These are phyloP conservation scores for Coluber constrictor DNA, from an alignment of 2,797 vertebrate species.

Conservation along the genomic window DNA sequence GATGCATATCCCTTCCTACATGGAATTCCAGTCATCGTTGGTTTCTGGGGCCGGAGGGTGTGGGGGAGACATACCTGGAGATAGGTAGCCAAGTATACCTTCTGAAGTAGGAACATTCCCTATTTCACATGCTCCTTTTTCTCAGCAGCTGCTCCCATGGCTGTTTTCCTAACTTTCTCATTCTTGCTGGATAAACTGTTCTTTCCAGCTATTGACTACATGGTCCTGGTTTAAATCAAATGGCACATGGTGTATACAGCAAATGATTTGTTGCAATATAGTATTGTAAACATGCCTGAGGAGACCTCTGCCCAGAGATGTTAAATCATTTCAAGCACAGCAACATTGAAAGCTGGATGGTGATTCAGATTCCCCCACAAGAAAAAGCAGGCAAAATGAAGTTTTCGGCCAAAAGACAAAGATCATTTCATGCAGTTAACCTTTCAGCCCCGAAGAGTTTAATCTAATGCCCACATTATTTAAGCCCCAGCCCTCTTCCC, in stretches of 20 bases:
- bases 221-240: background rate
- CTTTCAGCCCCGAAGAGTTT: background rate
- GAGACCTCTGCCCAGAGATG: background rate
- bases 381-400: no score
- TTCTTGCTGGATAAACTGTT: conserved; percentile 1
- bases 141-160: background rate
- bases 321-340: background rate
- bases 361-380: background rate
- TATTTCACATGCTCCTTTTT: background rate
- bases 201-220: background rate
- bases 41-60: no score
- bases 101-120: background rate
- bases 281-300: background rate
- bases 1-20: background rate
- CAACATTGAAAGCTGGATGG: background rate
- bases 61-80: background rate
- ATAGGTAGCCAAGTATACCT: background rate
- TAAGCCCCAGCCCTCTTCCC: background rate
- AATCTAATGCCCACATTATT: background rate
- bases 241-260: background rate
- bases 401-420: background rate
- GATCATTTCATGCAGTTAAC: background rate
- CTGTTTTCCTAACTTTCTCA: background rate
- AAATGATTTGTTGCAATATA: background rate
- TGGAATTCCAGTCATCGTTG: background rate